These are phyloP conservation scores for Phyllotreta striolata DNA, from an alignment of 2,888 invertebrate species.

Conservation along the genomic window DNA sequence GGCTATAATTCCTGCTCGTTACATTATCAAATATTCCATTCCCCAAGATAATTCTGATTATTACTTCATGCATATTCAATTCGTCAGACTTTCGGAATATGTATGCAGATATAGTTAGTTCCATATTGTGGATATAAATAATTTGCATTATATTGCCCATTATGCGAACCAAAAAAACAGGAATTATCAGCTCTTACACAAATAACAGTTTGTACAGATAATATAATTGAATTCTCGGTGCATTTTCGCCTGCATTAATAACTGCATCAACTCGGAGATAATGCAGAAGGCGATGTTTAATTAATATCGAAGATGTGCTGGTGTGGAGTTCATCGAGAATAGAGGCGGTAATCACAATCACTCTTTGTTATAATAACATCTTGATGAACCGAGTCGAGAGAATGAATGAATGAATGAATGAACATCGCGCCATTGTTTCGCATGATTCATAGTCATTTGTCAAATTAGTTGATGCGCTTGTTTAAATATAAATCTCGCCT, in stretches of 20 bases:
- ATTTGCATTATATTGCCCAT: too few relatives aligned
- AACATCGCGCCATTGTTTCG: neutral
- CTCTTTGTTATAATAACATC: constrained; percentile 15
- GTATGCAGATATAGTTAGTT: constrained; percentile 12
- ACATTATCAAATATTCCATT: constrained; percentile 21
- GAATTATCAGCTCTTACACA: too few relatives aligned
- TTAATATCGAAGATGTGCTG: constrained; percentile 9
- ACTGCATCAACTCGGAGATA: constrained; percentile 3
- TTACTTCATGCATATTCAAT: constrained; percentile 24
- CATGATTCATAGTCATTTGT: neutral
- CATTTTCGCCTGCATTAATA: constrained; percentile 1
- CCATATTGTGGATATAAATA: constrained; percentile 6
- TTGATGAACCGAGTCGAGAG: constrained; percentile 2
- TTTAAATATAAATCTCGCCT: neutral
- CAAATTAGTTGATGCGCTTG: neutral
- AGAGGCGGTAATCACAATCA: constrained; percentile 17
- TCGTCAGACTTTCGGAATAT: constrained; percentile 17
- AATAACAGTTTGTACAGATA: too few relatives aligned
- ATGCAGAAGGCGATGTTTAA: constrained; percentile 10
- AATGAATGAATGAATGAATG: constrained; percentile 8
- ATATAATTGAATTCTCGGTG: too few relatives aligned
- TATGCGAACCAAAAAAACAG: too few relatives aligned
- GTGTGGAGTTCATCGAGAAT: neutral
- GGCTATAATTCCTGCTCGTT: constrained; percentile 19
- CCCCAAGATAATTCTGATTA: constrained; percentile 22